Percentiles rank a stretch among this genome's conserved stretches.
Conservation (phyloP, 2,888 invertebrate species). For the Drosophila anceps region DNA sequence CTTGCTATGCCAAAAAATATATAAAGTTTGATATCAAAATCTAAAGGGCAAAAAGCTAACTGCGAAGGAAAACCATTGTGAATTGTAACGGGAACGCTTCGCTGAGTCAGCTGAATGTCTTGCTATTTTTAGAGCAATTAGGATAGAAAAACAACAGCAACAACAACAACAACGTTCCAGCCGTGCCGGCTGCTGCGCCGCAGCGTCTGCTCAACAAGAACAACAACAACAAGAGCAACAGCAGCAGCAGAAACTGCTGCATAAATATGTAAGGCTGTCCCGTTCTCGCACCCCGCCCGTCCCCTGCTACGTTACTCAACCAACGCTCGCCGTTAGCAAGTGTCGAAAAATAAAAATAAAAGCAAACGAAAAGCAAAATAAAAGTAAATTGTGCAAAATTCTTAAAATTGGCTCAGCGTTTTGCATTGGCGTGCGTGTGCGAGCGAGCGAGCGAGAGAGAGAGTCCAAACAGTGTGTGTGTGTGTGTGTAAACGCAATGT, state of each 20-base stretch:
- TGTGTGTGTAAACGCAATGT: conserved; percentile 48
- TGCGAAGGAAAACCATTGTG: conserved; percentile 39
- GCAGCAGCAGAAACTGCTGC: conserved; percentile 50
- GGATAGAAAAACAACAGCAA: conserved; percentile 42
- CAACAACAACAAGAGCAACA: conserved; percentile 46
- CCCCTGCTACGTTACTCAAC: conserved; percentile 1
- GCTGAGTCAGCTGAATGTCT: conserved; percentile 44
- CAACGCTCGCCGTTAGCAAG: conserved; percentile 42
- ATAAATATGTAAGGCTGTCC: conserved; percentile 58
- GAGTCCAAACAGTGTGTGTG: conserved; percentile 19
- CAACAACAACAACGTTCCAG: conserved; percentile 19
- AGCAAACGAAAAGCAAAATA: neutral
- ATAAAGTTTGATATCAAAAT: conserved; percentile 59
- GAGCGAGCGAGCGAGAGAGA: conserved; percentile 15
- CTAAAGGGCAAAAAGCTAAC: conserved; percentile 47
- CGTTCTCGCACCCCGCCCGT: conserved; percentile 6
- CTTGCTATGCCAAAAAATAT: conserved; percentile 56
- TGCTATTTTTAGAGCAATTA: conserved; percentile 60
- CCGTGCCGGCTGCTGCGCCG: conserved; percentile 48
- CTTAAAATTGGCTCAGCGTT: conserved; percentile 45
- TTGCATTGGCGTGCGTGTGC: conserved; percentile 29
- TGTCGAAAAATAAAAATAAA: conserved; percentile 50
- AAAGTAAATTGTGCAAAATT: conserved; percentile 51
- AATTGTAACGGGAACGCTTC: conserved; percentile 29
- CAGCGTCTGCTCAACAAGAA: conserved; percentile 36